These are phyloP conservation scores for Chloropsis cyanopogon DNA, from an alignment of 2,113 vertebrate genomes.

Conservation along the genomic window DNA sequence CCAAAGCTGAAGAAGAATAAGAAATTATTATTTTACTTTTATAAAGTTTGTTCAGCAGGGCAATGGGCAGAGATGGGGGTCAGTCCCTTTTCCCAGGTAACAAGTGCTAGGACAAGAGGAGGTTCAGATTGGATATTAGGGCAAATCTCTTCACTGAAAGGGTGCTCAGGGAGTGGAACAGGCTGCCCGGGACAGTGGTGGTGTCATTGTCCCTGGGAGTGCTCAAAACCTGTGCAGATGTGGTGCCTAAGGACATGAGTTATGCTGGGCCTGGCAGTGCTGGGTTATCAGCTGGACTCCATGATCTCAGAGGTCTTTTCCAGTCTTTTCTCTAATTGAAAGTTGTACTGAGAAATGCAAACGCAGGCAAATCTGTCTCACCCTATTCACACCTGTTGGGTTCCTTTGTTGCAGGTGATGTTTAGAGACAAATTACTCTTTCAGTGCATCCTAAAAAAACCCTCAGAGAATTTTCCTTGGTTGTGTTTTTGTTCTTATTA, in stretches of 20 bases:
- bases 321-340: not conserved
- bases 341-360: not conserved
- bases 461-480: constrained; percentile 15
- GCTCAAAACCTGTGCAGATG: not conserved
- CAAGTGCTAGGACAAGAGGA: not conserved
- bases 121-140: not conserved
- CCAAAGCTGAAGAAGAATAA: not conserved
- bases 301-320: not conserved
- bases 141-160: not conserved
- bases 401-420: constrained; percentile 32
- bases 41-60: rapidly evolving
- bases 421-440: constrained; percentile 62
- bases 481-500: not conserved
- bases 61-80: not conserved
- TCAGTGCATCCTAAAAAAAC: constrained; percentile 50
- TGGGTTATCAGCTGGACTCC: not conserved
- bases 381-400: not conserved
- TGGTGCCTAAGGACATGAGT: not conserved
- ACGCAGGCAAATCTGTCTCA: not conserved
- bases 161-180: not conserved
- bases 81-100: not conserved
- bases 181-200: not conserved
- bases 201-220: not conserved
- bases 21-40: not conserved
- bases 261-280: not conserved